Base-by-base conservation (phyloP, 1,140 invertebrate genomes). In the Halesus radiatus region DNA sequence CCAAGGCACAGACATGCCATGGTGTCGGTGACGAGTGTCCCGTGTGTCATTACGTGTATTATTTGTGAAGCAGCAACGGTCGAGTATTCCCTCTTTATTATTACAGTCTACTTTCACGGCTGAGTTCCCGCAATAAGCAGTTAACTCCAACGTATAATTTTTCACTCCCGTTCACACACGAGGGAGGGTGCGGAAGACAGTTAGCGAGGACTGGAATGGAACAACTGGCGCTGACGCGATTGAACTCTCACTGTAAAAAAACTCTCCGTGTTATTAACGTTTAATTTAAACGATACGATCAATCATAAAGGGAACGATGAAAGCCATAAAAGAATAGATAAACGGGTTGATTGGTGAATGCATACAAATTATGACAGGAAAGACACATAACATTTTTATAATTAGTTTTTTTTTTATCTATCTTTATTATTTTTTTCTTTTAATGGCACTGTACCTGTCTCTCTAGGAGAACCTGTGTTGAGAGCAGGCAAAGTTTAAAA, bases 21-120 rank as follows among this genome's bases (percentile, higher is more conserved):
- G 16, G 15, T n/a, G n/a, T 50, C 18, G 58, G 60, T 66, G 62
- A 29, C 22, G 29, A 16, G 62, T 22, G 62, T 32, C 26, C 3
- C 3, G 26, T 32, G 22, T 66, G 22, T 66, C 56, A 60, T 60
- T 18, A 60, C 23, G 18, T 60, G 37, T 56, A 56, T 56, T 64
- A 64, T 64, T 64, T 16, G 1, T 64, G 6, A 20, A 70, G 66
- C 22, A 45, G 66, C 22, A 50, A 50, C 66, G 26, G 64, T 50
- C 45, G n/a, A 70, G 66, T 70, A 50, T 70, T 70, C 37, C 66
- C 66, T 70, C 66, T 70, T 70, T 45, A 70, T 70, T 70, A 70
- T 70, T 70, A 70, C 37, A 37, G n/a, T 52, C n/a, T 20, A 70
- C 66, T 70, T 70, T 70, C 66, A 70, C 66, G 66, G 66, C 37